Evolutionary conservation across 2,888 invertebrate species (phyloP).

Genomic region (Andrena marginata): DNA sequence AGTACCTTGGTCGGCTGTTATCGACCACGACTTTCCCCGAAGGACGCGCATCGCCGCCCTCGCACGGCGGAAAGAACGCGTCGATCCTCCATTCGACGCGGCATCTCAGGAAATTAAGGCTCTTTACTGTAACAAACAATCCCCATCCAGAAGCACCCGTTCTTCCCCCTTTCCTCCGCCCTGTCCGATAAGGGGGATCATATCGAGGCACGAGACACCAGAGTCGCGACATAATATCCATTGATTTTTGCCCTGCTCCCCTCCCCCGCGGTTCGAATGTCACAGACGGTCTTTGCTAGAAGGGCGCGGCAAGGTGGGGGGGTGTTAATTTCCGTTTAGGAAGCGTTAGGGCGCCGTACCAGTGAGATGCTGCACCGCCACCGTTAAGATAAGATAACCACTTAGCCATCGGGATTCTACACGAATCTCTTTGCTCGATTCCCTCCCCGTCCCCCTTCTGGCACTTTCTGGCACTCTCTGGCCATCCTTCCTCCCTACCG

Average conservation of each 20-base stretch:
- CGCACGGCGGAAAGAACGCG: slow-evolving; percentile 26
- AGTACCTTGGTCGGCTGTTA: slow-evolving; percentile 63
- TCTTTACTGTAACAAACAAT: slow-evolving; percentile 77
- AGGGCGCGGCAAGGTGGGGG: slow-evolving; percentile 57
- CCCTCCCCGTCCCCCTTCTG: slow-evolving; percentile 1
- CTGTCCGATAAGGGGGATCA: slow-evolving; percentile 40
- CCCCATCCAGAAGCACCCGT: slow-evolving; percentile 18
- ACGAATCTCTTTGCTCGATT: slow-evolving; percentile 54
- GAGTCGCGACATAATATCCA: slow-evolving; percentile 76
- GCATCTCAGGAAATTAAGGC: slow-evolving; percentile 78
- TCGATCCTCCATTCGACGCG: slow-evolving; percentile 31
- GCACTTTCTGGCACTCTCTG: slow-evolving; percentile 18
- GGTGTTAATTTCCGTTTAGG: slow-evolving; percentile 85
- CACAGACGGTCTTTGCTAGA: slow-evolving; percentile 38
- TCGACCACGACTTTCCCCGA: slow-evolving; percentile 62
- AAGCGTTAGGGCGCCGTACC: slow-evolving; percentile 76
- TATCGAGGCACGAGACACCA: slow-evolving; percentile 16
- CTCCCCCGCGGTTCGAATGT: slow-evolving; percentile 43
- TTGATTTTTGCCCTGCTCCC: slow-evolving; percentile 77
- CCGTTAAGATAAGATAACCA: slow-evolving; percentile 84
- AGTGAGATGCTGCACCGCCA: slow-evolving; percentile 74
- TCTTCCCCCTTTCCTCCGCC: not conserved
- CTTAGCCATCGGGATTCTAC: slow-evolving; percentile 81
- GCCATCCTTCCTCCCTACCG: slow-evolving; percentile 36
- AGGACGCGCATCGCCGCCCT: not conserved